Percentiles rank a stretch among this genome's conserved stretches.
These are phyloP conservation scores for Boleophthalmus pectinirostris DNA, from an alignment of 2,113 vertebrate genomes.

Conservation along the genomic window DNA sequence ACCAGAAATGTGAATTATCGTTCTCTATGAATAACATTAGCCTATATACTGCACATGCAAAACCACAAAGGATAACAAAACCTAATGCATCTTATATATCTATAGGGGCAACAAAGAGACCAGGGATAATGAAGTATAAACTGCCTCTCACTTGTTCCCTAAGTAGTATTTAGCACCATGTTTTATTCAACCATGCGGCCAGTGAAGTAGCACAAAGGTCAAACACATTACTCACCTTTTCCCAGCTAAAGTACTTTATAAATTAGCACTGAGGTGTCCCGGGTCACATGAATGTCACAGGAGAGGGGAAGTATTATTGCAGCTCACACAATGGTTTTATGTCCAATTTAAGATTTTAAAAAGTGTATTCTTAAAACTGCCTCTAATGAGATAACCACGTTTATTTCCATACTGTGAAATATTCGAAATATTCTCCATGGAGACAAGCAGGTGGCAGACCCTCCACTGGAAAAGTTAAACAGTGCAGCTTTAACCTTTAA, in stretches of 20 bases:
- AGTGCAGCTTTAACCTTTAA: no score
- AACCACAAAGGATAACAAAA: conserved; percentile 11
- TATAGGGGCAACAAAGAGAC: background rate
- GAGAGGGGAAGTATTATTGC: background rate
- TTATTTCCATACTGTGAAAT: no score
- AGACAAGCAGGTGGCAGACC: no score
- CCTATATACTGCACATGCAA: conserved; percentile 1
- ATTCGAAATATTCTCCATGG: no score
- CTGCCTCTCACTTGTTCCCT: background rate
- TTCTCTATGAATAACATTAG: conserved; percentile 16
- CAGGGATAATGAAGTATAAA: background rate
- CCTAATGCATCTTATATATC: background rate
- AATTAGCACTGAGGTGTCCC: background rate
- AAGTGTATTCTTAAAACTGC: no score
- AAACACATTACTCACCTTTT: conserved; percentile 2
- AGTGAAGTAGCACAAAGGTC: conserved; percentile 5
- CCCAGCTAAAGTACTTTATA: conserved; percentile 1
- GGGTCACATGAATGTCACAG: conserved; percentile 7
- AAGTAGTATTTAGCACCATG: background rate
- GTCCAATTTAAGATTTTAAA: no score
- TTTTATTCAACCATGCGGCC: background rate
- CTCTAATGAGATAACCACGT: no score
- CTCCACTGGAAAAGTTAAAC: no score
- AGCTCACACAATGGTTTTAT: background rate
- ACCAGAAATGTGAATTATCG: conserved; percentile 8